These are phyloP conservation scores for Agrypnus murinus DNA, from an alignment of 2,888 invertebrate genomes.

Conservation along the genomic window DNA sequence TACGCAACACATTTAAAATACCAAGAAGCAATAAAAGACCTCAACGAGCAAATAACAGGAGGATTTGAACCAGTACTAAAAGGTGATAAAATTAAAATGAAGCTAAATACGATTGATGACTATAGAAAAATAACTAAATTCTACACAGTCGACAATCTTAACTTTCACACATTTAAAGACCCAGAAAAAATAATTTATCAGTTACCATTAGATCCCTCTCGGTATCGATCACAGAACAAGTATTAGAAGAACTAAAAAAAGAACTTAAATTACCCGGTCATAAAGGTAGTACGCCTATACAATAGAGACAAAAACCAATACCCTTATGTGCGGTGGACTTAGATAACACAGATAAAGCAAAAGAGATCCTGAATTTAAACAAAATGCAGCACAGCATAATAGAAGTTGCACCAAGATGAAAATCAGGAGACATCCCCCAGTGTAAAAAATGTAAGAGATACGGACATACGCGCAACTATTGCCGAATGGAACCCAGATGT, in stretches of 20 bases:
- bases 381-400: constrained; percentile 31
- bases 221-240: constrained; percentile 18
- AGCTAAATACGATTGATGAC: constrained; percentile 17
- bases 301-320: constrained; percentile 31
- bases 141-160: constrained; percentile 6
- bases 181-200: constrained; percentile 18
- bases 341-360: constrained; percentile 19
- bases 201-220: constrained; percentile 4
- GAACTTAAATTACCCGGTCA: constrained; percentile 8
- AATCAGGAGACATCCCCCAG: constrained; percentile 35
- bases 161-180: constrained; percentile 5
- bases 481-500: constrained; percentile 27
- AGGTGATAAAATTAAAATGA: constrained; percentile 24
- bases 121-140: constrained; percentile 24
- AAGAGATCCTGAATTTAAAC: constrained; percentile 35
- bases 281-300: constrained; percentile 18
- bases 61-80: constrained; percentile 23
- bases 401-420: constrained; percentile 30
- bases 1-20: constrained; percentile 12
- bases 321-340: constrained; percentile 33
- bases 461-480: constrained; percentile 38
- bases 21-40: constrained; percentile 23
- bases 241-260: not conserved
- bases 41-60: constrained; percentile 21
- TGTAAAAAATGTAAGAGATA: constrained; percentile 40